phyloP scores from a whole-genome alignment of 2,113 vertebrate species.

The Engystomops pustulosus region DNA sequence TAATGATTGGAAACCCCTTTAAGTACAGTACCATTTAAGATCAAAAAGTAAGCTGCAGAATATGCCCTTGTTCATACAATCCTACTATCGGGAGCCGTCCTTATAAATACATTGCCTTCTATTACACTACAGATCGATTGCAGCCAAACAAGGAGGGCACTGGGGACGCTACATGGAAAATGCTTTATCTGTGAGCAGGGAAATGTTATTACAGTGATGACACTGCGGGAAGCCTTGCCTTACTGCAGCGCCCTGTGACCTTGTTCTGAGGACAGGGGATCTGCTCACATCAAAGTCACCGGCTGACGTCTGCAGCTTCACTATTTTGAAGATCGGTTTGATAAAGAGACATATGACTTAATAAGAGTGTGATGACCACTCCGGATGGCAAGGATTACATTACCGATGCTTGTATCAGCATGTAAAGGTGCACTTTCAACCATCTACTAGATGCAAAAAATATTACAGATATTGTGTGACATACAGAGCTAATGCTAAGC shows the following conservation, averaged over 20 bases:
- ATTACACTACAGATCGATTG: not conserved
- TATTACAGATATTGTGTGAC: not conserved
- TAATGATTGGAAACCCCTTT: too few relatives aligned
- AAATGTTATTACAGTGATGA: slow-evolving; percentile 19
- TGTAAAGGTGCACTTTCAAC: not conserved
- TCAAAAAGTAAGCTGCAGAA: not conserved
- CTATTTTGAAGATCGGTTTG: slow-evolving; percentile 22
- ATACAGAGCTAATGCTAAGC: not conserved
- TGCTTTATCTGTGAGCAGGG: slow-evolving; percentile 20
- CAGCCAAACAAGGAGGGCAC: not conserved
- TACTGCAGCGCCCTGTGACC: slow-evolving; percentile 28
- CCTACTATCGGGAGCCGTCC: not conserved
- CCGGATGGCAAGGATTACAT: not conserved
- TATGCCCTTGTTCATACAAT: not conserved
- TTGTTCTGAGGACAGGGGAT: slow-evolving; percentile 48
- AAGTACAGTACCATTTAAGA: too few relatives aligned
- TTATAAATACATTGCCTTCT: not conserved
- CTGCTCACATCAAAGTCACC: slow-evolving; percentile 47
- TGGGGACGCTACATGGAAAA: slow-evolving; percentile 18
- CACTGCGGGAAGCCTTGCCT: slow-evolving; percentile 16
- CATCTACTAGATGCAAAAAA: not conserved
- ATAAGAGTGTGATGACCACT: not conserved
- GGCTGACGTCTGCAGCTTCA: slow-evolving; percentile 23
- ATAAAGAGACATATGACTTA: slow-evolving; percentile 33
- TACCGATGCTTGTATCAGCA: too few relatives aligned